phyloP scores from a whole-genome alignment of 1,140 invertebrate genomes.

The Cydia amplana region DNA sequence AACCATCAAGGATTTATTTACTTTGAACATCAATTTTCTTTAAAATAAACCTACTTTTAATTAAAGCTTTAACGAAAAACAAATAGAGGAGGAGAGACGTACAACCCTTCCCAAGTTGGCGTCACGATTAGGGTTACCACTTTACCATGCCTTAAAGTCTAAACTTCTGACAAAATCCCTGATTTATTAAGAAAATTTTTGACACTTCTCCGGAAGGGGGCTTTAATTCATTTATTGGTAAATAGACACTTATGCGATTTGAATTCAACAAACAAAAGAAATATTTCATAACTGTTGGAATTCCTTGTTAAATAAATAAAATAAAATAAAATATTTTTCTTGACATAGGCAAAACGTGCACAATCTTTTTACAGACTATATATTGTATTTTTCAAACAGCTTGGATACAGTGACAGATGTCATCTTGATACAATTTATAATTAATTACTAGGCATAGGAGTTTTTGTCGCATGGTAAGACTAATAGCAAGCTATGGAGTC shows the following conservation, averaged over 20 bases:
- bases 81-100: conserved; percentile 63
- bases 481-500: no score
- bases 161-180: background rate
- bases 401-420: no score
- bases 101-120: conserved; percentile 56
- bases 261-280: no score
- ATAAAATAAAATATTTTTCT: no score
- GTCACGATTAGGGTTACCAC: conserved; percentile 38
- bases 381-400: no score
- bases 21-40: conserved; percentile 75
- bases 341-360: no score
- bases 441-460: no score
- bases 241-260: background rate
- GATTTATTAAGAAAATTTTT: background rate
- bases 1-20: conserved; percentile 76
- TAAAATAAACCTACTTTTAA: conserved; percentile 76
- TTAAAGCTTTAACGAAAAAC: conserved; percentile 76
- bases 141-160: background rate
- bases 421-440: no score
- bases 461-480: no score
- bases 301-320: no score
- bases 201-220: background rate
- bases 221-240: background rate
- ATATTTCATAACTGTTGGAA: no score
- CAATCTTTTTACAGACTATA: no score